Base-by-base conservation (phyloP, 2,888 invertebrate genomes). In the Eumerus sabulonum region DNA sequence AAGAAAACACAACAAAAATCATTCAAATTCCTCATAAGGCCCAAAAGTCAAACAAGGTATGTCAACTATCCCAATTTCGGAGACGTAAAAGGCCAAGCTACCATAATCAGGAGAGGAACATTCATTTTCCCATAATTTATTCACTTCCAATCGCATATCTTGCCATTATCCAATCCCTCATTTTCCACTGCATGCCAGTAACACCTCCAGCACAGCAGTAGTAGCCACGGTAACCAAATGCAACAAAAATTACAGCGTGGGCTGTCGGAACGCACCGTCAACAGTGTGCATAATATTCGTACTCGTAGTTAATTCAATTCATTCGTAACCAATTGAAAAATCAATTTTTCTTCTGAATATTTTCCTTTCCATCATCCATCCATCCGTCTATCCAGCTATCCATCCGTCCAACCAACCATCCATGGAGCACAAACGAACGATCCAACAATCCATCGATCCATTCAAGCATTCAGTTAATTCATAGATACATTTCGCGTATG, bases 311-410 rank as follows among this genome's bases (percentile, higher is more conserved):
- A 71, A 63, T 71, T 71, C 71, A 62, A 71, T 71, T 71, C 71
- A 71, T 51, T 57, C 57, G 56, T 45, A 56, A 44, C 45, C 71
- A 51, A 71, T 71, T 63, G 71, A 56, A 44, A 63, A 71, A 63
- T 71, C 50, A 51, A 38, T 57, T 50, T 50, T 57, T 17, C 17
- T 27, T 35, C 13, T 35, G 1, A 1, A n/a, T 27, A 38, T 57
- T 50, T 50, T 57, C 13, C 17, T 12, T 17, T 42, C 13, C 12
- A 14, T 35, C 47, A 47, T 35, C 4, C 18, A 27, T 64, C 14
- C 14, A 67, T 48, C 19, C 36, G n/a, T 68, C 54, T 40, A 35
- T 50, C 35, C 17, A 27, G 35, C 53, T 5, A 13, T 45, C 44
- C 51, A 51, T 27, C 27, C 48, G 11, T 27, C n/a, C n/a, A 13